Conservation (phyloP, 2,888 invertebrate genomes). For the Deilephila porcellus region DNA sequence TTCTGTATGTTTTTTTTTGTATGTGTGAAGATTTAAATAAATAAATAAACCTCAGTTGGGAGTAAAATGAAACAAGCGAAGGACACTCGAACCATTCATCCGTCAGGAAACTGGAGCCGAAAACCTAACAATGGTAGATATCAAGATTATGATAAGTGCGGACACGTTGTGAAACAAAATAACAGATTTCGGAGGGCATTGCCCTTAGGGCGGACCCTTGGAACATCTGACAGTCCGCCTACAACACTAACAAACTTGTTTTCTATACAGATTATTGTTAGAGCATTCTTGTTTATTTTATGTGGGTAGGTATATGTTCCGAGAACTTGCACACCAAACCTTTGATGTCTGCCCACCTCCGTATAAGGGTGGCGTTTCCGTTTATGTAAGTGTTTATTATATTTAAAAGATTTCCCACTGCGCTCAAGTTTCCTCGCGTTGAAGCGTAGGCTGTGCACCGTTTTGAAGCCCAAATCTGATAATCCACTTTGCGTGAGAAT, state of each 20-base stretch:
- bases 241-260: constrained; percentile 51
- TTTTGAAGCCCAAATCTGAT: background rate
- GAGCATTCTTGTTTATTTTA: constrained; percentile 43
- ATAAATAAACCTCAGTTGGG: too few species aligned
- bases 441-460: background rate
- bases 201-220: constrained; percentile 36
- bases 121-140: constrained; percentile 15
- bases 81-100: background rate
- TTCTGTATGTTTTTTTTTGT: too few species aligned
- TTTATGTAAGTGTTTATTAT: constrained; percentile 13
- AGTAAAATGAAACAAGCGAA: too few species aligned
- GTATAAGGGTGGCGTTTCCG: constrained; percentile 8
- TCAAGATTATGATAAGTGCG: constrained; percentile 12
- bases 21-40: too few species aligned
- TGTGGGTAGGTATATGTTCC: constrained; percentile 33
- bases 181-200: constrained; percentile 30
- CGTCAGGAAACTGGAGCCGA: background rate
- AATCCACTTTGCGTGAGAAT: too few species aligned
- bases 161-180: constrained; percentile 24
- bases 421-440: background rate
- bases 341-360: constrained; percentile 22
- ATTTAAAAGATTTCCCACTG: background rate
- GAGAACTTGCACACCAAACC: constrained; percentile 34
- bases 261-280: constrained; percentile 39
- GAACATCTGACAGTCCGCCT: constrained; percentile 48